A percentile compares a stretch with the other conserved stretches of the same genome.
Conservation (phyloP, 2,797 vertebrate species). For the Buphagus erythrorhynchus region DNA sequence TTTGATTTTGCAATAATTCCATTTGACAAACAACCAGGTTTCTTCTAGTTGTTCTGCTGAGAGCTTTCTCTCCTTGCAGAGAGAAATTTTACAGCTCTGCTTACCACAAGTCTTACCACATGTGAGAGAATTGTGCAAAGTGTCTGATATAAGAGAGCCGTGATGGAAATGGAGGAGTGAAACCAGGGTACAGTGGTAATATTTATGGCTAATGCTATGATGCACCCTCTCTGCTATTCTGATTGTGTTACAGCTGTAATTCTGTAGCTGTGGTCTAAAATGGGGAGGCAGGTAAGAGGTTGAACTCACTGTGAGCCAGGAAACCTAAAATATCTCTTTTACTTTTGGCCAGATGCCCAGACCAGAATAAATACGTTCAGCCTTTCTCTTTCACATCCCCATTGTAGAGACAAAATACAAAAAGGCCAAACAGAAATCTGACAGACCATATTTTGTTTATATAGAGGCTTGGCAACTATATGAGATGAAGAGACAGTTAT, state of each 20-base stretch:
- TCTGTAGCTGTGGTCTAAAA: background rate
- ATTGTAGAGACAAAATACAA: background rate
- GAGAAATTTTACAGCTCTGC: background rate
- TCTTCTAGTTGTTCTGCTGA: background rate
- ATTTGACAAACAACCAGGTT: background rate
- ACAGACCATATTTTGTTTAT: slow-evolving; percentile 10
- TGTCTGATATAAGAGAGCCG: background rate
- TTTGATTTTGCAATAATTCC: background rate
- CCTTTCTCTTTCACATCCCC: slow-evolving; percentile 28
- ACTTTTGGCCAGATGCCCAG: slow-evolving; percentile 12
- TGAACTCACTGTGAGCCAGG: background rate
- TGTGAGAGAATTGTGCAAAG: background rate
- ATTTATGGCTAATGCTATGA: background rate
- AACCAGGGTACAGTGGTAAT: background rate
- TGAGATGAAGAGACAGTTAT: background rate
- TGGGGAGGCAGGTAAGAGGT: background rate
- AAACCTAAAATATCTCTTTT: slow-evolving; percentile 21
- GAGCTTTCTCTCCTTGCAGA: background rate
- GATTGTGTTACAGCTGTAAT: background rate
- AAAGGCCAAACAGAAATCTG: background rate
- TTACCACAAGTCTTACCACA: background rate
- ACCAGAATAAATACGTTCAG: background rate
- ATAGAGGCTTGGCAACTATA: background rate
- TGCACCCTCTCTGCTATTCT: background rate
- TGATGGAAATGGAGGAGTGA: background rate